phyloP scores from a whole-genome alignment of 1,140 invertebrate species.

The Bombus picipes region DNA sequence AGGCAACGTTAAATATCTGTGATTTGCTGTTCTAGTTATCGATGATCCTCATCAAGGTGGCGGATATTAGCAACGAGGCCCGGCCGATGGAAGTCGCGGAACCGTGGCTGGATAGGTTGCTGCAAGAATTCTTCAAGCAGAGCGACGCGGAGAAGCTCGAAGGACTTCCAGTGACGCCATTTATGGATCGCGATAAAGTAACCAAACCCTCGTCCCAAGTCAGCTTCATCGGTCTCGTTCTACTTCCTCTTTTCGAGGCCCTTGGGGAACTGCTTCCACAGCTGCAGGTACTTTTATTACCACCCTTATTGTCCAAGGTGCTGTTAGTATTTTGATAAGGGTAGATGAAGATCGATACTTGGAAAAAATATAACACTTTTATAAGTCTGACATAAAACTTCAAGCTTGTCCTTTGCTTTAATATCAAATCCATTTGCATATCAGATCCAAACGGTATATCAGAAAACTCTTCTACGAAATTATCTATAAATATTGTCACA shows the following conservation, averaged over 20 bases:
- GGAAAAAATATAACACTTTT: not conserved
- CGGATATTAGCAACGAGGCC: conserved; percentile 94
- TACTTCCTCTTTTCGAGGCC: conserved; percentile 91
- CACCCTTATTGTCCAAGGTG: not conserved
- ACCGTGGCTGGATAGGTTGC: conserved; percentile 91
- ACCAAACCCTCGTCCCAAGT: conserved; percentile 93
- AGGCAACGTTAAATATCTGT: no score
- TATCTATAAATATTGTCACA: no score
- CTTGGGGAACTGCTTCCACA: conserved; percentile 88
- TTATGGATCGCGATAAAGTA: conserved; percentile 95
- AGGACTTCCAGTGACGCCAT: conserved; percentile 92
- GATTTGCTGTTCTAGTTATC: conserved; percentile 84
- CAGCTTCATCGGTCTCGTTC: conserved; percentile 92
- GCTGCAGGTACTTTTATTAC: conserved; percentile 83
- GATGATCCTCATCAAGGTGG: conserved; percentile 94
- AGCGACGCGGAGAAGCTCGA: conserved; percentile 93
- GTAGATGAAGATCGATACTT: not conserved
- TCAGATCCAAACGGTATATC: not conserved
- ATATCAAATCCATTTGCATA: not conserved
- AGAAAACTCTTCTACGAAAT: not conserved
- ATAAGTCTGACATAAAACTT: not conserved
- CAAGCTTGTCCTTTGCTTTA: not conserved
- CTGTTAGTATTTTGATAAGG: not conserved
- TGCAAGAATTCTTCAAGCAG: conserved; percentile 92
- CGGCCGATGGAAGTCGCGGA: conserved; percentile 93